Evolutionary conservation across 2,888 invertebrate genomes (phyloP).

Genomic region (Drosophila pseudotakahashii): DNA sequence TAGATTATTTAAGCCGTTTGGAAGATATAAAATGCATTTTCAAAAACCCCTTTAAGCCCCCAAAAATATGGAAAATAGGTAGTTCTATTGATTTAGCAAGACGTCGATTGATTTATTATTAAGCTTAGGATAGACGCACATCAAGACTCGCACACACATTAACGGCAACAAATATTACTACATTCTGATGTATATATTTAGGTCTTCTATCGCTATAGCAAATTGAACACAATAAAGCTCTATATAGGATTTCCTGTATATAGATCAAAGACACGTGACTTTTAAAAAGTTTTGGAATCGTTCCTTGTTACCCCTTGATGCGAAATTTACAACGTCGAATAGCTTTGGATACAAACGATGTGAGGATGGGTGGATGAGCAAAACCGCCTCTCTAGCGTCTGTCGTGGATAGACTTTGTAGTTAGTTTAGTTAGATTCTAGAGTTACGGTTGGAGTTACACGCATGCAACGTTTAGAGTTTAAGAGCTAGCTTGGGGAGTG

Average conservation of each 20-base stretch:
- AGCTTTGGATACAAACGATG: background rate
- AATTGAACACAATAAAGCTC: constrained; percentile 76
- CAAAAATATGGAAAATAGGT: background rate
- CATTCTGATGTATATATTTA: constrained; percentile 15
- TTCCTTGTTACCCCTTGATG: background rate
- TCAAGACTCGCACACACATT: constrained; percentile 43
- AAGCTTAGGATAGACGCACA: constrained; percentile 46
- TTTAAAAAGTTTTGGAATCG: constrained; percentile 9
- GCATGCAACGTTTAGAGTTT: constrained; percentile 10
- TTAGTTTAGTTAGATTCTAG: constrained; percentile 20
- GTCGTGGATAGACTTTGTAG: constrained; percentile 10
- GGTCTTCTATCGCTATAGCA: constrained; percentile 51
- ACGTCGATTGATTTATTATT: constrained; percentile 46
- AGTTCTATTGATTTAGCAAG: constrained; percentile 19
- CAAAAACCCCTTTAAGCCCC: background rate
- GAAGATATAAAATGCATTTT: background rate
- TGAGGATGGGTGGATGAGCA: background rate
- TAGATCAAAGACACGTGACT: constrained; percentile 27
- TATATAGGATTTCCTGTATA: constrained; percentile 49
- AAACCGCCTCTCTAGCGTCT: too few relatives aligned
- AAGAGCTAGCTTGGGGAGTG: too few relatives aligned
- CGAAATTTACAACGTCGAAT: constrained; percentile 1
- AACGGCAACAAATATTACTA: constrained; percentile 12
- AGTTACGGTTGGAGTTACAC: constrained; percentile 14
- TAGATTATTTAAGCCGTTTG: background rate